Evolutionary conservation across 2,888 invertebrate genomes (phyloP).

Genomic region (Dynastes hyllus): DNA sequence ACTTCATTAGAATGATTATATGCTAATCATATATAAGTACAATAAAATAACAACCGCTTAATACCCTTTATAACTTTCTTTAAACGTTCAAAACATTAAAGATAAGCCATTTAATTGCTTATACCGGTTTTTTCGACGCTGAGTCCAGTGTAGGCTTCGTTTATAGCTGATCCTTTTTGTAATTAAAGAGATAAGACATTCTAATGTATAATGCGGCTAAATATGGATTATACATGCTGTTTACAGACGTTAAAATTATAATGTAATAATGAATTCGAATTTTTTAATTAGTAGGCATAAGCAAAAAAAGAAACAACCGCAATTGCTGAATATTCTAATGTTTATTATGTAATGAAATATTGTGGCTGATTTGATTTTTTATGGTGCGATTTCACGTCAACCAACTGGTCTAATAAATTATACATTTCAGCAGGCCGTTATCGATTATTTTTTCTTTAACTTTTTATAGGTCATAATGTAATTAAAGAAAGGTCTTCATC

Average conservation of each 20-base stretch:
- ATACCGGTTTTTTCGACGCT: too few species aligned
- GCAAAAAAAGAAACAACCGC: background rate
- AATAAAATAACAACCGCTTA: too few species aligned
- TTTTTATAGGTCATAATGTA: conserved; percentile 8
- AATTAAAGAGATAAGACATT: too few species aligned
- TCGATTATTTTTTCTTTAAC: conserved; percentile 17
- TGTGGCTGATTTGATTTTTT: background rate
- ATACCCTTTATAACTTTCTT: too few species aligned
- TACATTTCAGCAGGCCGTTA: conserved; percentile 20
- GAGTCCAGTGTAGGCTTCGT: too few species aligned
- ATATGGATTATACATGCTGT: too few species aligned
- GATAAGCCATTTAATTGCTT: too few species aligned
- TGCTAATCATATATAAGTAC: too few species aligned
- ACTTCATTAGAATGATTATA: too few species aligned
- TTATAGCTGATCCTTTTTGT: too few species aligned
- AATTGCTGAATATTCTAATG: background rate
- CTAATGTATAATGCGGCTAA: too few species aligned
- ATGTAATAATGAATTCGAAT: background rate
- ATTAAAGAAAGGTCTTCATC: background rate
- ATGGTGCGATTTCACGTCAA: conserved; percentile 8
- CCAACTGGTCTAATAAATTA: conserved; percentile 22
- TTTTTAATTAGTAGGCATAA: background rate
- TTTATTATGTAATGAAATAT: conserved; percentile 7
- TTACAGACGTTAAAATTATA: background rate
- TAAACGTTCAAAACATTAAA: too few species aligned